These are phyloP conservation scores for Syrphus vitripennis DNA, from an alignment of 2,888 invertebrate species.

Conservation along the genomic window DNA sequence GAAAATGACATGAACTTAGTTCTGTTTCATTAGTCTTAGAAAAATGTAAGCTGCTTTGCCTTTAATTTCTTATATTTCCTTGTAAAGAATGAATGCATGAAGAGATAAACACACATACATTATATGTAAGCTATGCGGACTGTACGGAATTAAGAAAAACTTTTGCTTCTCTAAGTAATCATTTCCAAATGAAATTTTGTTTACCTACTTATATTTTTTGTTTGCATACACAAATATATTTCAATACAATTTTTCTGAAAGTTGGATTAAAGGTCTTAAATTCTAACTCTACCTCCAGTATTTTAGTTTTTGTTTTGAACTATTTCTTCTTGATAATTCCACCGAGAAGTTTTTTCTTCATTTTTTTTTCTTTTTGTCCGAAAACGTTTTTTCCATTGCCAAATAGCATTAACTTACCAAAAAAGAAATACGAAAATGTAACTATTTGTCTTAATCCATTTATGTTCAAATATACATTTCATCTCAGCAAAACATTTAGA, in stretches of 20 bases:
- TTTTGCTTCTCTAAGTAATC: neutral
- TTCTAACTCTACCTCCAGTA: neutral
- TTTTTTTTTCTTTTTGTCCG: too few species aligned
- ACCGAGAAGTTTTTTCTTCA: neutral
- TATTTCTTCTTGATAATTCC: neutral
- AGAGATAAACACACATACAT: too few species aligned
- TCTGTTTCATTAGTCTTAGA: neutral
- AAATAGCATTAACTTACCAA: slow-evolving; percentile 14
- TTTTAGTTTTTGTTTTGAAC: neutral
- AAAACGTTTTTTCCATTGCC: slow-evolving; percentile 1
- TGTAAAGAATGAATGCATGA: neutral
- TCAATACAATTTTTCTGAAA: neutral
- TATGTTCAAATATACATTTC: slow-evolving; percentile 52
- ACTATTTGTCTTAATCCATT: slow-evolving; percentile 62
- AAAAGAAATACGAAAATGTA: slow-evolving; percentile 20
- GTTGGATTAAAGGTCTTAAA: neutral
- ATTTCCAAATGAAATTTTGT: neutral
- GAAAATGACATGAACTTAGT: too few species aligned
- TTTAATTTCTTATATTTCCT: neutral
- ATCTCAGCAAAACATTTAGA: slow-evolving; percentile 2
- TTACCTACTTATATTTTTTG: neutral
- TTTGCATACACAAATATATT: neutral
- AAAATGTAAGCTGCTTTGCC: neutral
- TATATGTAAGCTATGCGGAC: too few species aligned
- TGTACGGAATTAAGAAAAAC: neutral